Evolutionary conservation across 2,797 vertebrate genomes (phyloP).

Genomic region (Acanthiza pusilla): DNA sequence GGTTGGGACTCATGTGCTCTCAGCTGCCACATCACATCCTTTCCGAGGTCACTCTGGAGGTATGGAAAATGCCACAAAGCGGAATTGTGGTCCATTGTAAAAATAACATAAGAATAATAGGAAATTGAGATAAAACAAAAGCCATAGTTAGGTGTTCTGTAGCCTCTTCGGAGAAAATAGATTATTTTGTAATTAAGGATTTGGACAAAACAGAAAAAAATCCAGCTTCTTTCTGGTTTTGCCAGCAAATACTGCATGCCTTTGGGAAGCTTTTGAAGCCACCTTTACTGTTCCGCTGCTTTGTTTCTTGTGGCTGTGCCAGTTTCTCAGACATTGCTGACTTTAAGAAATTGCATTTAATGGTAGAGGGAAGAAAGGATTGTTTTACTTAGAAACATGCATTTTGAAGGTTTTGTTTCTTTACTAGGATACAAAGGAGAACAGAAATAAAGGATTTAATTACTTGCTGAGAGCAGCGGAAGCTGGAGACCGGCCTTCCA

Average conservation of each 20-base stretch:
- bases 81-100: not conserved
- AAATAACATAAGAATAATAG: not conserved
- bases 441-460: slow-evolving; percentile 86
- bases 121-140: not conserved
- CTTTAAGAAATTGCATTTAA: not conserved
- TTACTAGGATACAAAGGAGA: slow-evolving; percentile 84
- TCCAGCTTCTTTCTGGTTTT: not conserved
- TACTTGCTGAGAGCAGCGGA: slow-evolving; percentile 89
- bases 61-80: slow-evolving; percentile 44
- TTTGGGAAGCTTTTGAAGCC: not conserved
- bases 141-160: not conserved
- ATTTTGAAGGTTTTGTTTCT: not conserved
- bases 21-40: slow-evolving; percentile 95
- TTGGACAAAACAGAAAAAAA: not conserved
- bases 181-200: not conserved
- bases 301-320: not conserved
- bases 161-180: not conserved
- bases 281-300: not conserved
- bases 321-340: not conserved
- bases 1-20: slow-evolving; percentile 85
- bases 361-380: not conserved
- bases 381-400: not conserved
- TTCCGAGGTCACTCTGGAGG: slow-evolving; percentile 84
- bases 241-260: not conserved
- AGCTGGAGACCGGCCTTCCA: slow-evolving; percentile 90